Conservation (phyloP, 2,113 vertebrate species). For the Cynoglossus semilaevis region DNA sequence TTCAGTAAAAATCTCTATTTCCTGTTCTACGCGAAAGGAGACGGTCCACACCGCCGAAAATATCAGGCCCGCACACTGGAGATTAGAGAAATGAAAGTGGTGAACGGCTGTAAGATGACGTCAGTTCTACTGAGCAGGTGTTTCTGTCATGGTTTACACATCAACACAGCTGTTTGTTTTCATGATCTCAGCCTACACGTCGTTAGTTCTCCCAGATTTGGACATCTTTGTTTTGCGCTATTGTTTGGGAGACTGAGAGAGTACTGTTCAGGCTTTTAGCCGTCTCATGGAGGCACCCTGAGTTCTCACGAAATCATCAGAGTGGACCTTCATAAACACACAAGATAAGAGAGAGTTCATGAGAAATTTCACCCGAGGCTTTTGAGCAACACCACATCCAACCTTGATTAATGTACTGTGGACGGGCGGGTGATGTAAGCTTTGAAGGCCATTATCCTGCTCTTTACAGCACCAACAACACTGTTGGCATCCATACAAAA, state of each 20-base stretch:
- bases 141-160: no score
- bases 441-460: slow-evolving; percentile 20
- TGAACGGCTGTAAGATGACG: no score
- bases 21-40: no score
- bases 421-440: slow-evolving; percentile 9
- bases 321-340: slow-evolving; percentile 12
- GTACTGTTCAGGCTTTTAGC: not conserved
- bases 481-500: slow-evolving; percentile 26
- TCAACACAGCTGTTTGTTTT: no score
- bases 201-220: no score
- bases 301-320: slow-evolving; percentile 14
- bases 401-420: slow-evolving; percentile 26
- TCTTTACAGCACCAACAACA: slow-evolving; percentile 22
- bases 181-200: no score
- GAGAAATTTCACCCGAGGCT: slow-evolving; percentile 18
- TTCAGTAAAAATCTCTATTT: no score
- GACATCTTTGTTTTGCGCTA: no score
- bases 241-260: not conserved
- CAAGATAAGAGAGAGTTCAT: slow-evolving; percentile 21
- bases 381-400: slow-evolving; percentile 29
- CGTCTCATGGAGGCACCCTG: not conserved
- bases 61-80: no score
- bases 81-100: no score
- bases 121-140: no score
- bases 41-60: no score